A percentile compares a stretch with the other conserved stretches of the same genome.
Evolutionary conservation across 2,113 vertebrate species (phyloP).

Genomic region (Oenanthe melanoleuca): DNA sequence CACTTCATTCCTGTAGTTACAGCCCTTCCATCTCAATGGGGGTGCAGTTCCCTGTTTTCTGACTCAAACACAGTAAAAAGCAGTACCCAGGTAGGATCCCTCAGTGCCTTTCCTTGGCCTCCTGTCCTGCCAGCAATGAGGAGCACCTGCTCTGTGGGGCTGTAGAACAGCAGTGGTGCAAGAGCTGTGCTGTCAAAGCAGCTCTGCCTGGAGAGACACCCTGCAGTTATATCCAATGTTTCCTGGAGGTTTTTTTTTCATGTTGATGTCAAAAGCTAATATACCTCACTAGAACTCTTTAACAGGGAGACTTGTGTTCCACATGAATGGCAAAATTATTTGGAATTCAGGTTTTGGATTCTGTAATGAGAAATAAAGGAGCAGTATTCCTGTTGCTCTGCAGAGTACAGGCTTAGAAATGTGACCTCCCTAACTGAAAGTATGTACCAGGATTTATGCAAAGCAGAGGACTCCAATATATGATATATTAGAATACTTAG

Average conservation of each 20-base stretch:
- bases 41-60: not conserved
- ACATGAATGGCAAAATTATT: not conserved
- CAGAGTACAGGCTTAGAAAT: not conserved
- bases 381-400: not conserved
- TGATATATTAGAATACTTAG: not conserved
- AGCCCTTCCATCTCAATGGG: not conserved
- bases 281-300: not conserved
- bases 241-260: not conserved
- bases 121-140: not conserved
- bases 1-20: not conserved
- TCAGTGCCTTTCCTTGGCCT: not conserved
- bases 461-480: not conserved
- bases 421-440: not conserved
- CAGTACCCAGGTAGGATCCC: not conserved
- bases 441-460: not conserved
- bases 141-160: not conserved
- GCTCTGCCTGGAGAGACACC: not conserved
- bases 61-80: not conserved
- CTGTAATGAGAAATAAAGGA: not conserved
- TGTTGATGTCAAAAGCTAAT: not conserved
- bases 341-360: not conserved
- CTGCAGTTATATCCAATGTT: not conserved
- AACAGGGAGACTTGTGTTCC: not conserved
- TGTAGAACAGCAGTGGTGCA: not conserved
- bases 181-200: not conserved